Evolutionary conservation across 2,888 invertebrate genomes (phyloP), one percentile per base, ranked within the genome.

Genomic region (Oscheius onirici): DNA sequence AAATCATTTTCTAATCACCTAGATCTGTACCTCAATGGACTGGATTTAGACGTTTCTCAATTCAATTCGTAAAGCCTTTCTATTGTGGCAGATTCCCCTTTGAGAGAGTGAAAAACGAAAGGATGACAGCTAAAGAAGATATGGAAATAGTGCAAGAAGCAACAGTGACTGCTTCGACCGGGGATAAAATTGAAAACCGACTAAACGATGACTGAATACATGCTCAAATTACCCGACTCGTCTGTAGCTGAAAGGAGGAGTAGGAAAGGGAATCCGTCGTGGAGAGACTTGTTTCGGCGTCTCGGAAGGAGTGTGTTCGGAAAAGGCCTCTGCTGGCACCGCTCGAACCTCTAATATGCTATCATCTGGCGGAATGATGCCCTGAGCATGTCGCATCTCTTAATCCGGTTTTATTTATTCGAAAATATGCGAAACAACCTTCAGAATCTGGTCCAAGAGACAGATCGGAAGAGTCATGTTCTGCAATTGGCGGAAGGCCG

Each of bases 401-500:
- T 40, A 54, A 34, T 15, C 22, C 11, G 3, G 17, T 11, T n/a
- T n/a, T 40, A 44, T 28, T 41, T 40, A 24, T 15, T 61, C 11
- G 24, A 13, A 44, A 43, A n/a, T n/a, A n/a, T 34, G 5, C 3
- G 24, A 26, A 46, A 26, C 28, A 15, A 69, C 63, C 63, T 49
- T 63, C 63, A 3, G 63, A 63, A 28, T 49, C 49, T 17, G 20
- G 46, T n/a, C 63, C 63, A 3, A 63, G 46, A 26, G 70, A 44
- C n/a, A 51, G 20, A 44, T 63, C 70, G 20, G 41, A 55, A 2
- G 78, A 76, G 58, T 77, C 79, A 22, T 73, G 75, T 51, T 72
- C 75, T 44, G 79, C 79, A 46, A 79, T 77, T 22, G 79, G 79
- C 8, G 79, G 66, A 11, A 71, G 61, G 41, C 17, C 22, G 10